These are phyloP conservation scores for Engystomops pustulosus DNA, from an alignment of 2,113 vertebrate species.

Conservation along the genomic window DNA sequence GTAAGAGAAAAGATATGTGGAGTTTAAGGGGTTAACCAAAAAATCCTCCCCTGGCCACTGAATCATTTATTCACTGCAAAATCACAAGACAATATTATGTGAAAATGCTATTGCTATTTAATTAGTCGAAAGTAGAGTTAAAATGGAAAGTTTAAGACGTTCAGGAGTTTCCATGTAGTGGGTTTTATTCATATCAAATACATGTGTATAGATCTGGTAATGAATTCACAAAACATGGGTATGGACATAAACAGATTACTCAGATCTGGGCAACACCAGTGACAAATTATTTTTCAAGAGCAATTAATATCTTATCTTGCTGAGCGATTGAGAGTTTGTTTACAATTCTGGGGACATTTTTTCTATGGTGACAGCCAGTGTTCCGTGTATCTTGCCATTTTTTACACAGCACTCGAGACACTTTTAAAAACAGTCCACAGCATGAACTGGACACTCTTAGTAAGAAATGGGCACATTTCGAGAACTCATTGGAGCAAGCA, in stretches of 20 bases:
- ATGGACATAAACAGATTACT: slow-evolving; percentile 40
- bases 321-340: slow-evolving; percentile 10
- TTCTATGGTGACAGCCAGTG: not conserved
- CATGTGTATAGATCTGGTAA: slow-evolving; percentile 31
- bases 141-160: not conserved
- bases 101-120: not conserved
- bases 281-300: slow-evolving; percentile 38
- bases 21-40: no score
- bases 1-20: no score
- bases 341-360: not conserved
- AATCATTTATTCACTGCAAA: no score
- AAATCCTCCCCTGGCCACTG: no score
- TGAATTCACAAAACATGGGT: slow-evolving; percentile 28
- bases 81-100: not conserved
- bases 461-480: not conserved
- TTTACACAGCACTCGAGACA: slow-evolving; percentile 15
- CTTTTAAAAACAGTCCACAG: slow-evolving; percentile 7
- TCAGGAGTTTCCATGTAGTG: not conserved
- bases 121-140: not conserved
- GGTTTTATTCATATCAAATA: slow-evolving; percentile 22
- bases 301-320: slow-evolving; percentile 34
- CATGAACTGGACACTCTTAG: not conserved
- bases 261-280: slow-evolving; percentile 35
- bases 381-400: not conserved
- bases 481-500: not conserved